Evolutionary conservation across 1,140 invertebrate species (phyloP), one percentile per base, ranked within the genome.

Genomic region (Ridgeia piscesae): DNA sequence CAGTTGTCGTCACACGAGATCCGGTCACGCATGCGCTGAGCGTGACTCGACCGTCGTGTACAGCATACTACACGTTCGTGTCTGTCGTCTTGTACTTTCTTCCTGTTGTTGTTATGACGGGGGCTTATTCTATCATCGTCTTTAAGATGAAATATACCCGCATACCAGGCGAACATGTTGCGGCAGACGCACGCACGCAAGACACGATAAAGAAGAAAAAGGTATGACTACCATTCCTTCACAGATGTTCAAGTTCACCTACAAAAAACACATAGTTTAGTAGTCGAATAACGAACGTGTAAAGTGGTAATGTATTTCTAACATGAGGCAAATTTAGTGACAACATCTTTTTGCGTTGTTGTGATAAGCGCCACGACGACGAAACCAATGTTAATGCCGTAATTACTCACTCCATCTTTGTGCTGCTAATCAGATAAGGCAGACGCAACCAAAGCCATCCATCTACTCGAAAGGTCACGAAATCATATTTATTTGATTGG

Each of bases 41-140:
- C 91, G 34, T 48, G 35, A 48, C 34, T 11, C 33, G 48, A 8
- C 89, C 33, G n/a, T 90, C 89, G 34, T 27, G 21, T 34, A 91
- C 34, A 17, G 92, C 95, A 8, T 96, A 96, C 93, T 96, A 96
- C 93, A 95, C 96, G 35, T 94, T 96, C 91, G 94, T 96, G 21
- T 95, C 95, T 31, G 93, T 96, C 27, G 95, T 95, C 0, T 93
- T 97, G 33, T 97, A 96, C 94, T 96, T 96, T 93, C 92, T 96
- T 35, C 96, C 96, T 0, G 95, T 96, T 31, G 88, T 95, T 21
- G 94, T 96, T n/a, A 97, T 97, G 96, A 92, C 95, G 0, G 94
- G 95, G 17, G 96, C 96, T 6, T 97, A 97, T 93, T 92, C 94
- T n/a, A 92, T 96, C 88, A 96, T 97, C 77, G 96, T 96, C 34